These are phyloP conservation scores for Vultur gryphus DNA, from an alignment of 2,797 vertebrate genomes.

Conservation along the genomic window DNA sequence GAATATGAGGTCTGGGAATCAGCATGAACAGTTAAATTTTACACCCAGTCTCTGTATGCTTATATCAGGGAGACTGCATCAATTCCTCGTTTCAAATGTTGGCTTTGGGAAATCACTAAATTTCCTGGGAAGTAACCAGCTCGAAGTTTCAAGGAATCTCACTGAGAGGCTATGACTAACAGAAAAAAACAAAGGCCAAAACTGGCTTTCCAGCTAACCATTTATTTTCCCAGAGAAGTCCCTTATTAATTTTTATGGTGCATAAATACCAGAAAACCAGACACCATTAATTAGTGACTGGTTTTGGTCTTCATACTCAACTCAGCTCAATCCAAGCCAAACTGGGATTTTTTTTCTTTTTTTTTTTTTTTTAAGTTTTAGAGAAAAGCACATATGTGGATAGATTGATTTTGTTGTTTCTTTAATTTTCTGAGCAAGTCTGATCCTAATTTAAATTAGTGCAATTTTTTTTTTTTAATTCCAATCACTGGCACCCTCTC, in stretches of 20 bases:
- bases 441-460: neutral
- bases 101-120: neutral
- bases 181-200: neutral
- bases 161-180: neutral
- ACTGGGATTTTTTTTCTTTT: neutral
- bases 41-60: neutral
- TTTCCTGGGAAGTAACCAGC: constrained; percentile 11
- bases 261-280: constrained; percentile 51
- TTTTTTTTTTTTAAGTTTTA: neutral
- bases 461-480: neutral
- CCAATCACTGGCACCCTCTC: neutral
- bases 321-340: neutral
- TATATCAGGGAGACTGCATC: neutral
- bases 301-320: neutral
- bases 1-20: neutral
- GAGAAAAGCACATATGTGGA: neutral
- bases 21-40: neutral
- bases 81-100: neutral
- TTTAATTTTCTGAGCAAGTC: neutral
- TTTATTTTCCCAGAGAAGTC: constrained; percentile 56
- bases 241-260: constrained; percentile 55
- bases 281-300: constrained; percentile 43
- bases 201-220: neutral
- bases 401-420: neutral
- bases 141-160: constrained; percentile 23